Base-by-base conservation (phyloP, 2,888 invertebrate species). In the Graphium colonna region DNA sequence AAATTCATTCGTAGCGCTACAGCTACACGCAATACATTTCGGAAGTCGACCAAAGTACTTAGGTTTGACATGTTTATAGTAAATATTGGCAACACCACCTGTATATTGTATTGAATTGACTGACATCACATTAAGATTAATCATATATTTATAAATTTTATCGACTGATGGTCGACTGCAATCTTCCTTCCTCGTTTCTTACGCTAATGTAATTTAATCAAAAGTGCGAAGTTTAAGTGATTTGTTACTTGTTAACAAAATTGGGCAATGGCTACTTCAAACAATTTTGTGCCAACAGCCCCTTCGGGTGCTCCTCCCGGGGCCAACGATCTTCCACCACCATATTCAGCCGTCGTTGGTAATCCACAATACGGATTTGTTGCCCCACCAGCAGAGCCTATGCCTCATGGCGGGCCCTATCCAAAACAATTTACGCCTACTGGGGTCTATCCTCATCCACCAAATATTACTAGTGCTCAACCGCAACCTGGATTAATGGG, bases 281-380 rank as follows among this genome's bases (percentile, higher is more conserved):
- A 50, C 21, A 51, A 41, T 38, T 41, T 41, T 41, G 70, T 53
- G 40, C 60, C 64, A 38, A 62, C 73, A 65, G 76, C 71, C 51
- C 68, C 77, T 26, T 71, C 61, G n/a, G 36, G n/a, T 62, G 58
- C 60, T 56, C 66, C 64, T 43, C 67, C 75, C 52, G 81, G 77
- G 38, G 73, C 80, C 41, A 80, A 81, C 59, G 89, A 89, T 75
- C 77, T 87, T 60, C 89, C 89, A 16, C 89, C 89, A 18, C 88
- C 89, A 1, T 89, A 89, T 63, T 82, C 88, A 1, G 74, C 85
- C 15, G 88, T 89, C 2, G 83, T 89, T 9, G 80, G 83, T 4
- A 86, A 82, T 63, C 77, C 80, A 16, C 83, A 81, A 55, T 87
- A 88, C 62, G 88, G 88, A 0, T 87, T 87, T 71, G 71, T 73